Percentiles rank a stretch among this genome's conserved stretches.
Conservation (phyloP, 2,113 vertebrate species). For the Oreochromis niloticus region DNA sequence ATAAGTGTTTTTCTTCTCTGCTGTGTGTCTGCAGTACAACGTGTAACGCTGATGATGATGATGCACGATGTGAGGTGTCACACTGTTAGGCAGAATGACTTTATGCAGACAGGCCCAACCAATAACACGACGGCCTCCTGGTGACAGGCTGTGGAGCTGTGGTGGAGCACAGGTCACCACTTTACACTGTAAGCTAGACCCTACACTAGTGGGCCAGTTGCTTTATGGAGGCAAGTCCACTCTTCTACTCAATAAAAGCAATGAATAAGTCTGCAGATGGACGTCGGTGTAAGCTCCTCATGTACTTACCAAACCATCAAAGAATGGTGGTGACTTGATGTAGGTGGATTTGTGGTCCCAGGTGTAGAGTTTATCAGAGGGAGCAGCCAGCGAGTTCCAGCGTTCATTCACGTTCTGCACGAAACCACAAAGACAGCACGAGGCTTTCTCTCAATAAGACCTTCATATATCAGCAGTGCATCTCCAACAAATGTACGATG, state of each 20-base stretch:
- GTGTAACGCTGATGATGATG: neutral
- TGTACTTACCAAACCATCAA: slow-evolving; percentile 83
- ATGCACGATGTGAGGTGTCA: fast-evolving
- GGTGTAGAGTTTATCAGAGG: slow-evolving; percentile 85
- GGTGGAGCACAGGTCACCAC: neutral
- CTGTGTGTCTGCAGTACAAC: neutral
- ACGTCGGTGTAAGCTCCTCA: fast-evolving
- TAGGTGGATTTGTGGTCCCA: slow-evolving; percentile 94
- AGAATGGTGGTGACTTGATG: slow-evolving; percentile 97
- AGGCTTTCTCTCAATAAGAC: fast-evolving
- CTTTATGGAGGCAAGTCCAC: neutral
- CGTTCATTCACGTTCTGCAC: slow-evolving; percentile 86
- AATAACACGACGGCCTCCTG: fast-evolving
- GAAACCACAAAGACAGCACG: neutral
- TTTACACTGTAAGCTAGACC: fast-evolving
- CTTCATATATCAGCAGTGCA: neutral
- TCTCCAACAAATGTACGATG: fast-evolving
- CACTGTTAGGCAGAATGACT: neutral
- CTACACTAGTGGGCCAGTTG: neutral
- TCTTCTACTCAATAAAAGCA: fast-evolving
- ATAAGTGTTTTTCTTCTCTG: too few relatives aligned
- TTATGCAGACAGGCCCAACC: fast-evolving
- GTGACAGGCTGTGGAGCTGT: neutral
- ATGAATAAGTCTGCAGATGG: neutral
- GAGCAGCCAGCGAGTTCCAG: slow-evolving; percentile 86